Conservation (phyloP, 92 coral and sea anemone genomes). For the Porites rus region DNA sequence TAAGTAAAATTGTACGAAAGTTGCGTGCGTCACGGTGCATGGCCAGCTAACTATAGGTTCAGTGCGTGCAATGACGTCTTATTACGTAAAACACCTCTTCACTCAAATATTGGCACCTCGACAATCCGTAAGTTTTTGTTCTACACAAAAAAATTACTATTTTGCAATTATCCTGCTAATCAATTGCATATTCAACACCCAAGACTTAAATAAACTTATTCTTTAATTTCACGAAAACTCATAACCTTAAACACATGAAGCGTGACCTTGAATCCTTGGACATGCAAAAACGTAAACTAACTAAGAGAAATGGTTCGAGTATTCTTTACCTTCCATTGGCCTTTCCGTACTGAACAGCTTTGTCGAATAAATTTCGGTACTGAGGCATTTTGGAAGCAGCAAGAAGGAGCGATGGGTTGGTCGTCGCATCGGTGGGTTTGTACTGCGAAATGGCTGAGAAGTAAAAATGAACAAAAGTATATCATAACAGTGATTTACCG, state of each 20-base stretch:
- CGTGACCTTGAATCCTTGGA: conserved; percentile 15
- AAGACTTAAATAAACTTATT: not conserved
- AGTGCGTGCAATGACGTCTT: not conserved
- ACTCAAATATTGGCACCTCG: not conserved
- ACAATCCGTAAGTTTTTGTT: not conserved
- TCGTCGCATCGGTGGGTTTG: conserved; percentile 99
- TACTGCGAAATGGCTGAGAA: conserved; percentile 85
- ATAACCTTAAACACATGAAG: not conserved
- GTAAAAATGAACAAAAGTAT: too few species aligned
- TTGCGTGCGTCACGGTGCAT: not conserved
- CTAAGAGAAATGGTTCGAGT: not conserved
- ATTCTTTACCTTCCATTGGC: conserved; percentile 77
- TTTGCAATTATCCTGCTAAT: too few species aligned
- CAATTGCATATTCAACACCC: not conserved
- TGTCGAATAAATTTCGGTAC: conserved; percentile 82
- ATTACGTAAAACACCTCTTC: conserved; percentile 17
- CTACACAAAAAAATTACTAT: not conserved
- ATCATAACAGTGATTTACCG: not conserved
- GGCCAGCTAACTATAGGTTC: not conserved
- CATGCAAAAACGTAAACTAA: conserved; percentile 1
- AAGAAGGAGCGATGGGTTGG: conserved; percentile 91
- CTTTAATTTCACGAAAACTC: too few species aligned
- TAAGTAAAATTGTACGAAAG: not conserved
- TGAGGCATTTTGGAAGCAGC: conserved; percentile 97
- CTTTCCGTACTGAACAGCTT: conserved; percentile 93